Base-by-base conservation (phyloP, 2,888 invertebrate species). In the Melinopterus prodromus region DNA sequence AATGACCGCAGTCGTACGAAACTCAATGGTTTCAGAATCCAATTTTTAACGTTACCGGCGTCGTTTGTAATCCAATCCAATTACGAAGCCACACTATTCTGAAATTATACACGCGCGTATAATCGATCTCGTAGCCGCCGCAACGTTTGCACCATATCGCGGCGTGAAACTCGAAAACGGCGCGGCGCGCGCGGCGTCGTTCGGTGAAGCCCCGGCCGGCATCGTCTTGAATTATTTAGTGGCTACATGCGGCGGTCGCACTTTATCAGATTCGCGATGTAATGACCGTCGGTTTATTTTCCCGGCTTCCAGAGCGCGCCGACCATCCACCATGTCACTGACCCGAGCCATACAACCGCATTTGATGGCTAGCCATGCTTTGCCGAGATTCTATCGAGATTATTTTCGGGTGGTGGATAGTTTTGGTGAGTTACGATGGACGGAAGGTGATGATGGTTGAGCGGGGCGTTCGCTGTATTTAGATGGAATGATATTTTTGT, bases 221-320 rank as follows among this genome's bases (percentile, higher is more conserved):
- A 12, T 12, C 53, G 53, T 53, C 53, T 53, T 53, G 53, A 53
- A 53, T 53, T 53, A 53, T 53, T 53, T 53, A 53, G 53, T 53
- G 53, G 53, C 53, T 6, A 53, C 53, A 53, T 53, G 53, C 53
- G 53, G 53, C 12, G 53, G 53, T 2, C 53, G 53, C 53, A 53
- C 53, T 53, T 53, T 53, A 53, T 53, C 53, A 53, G 53, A 53
- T 53, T 53, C 53, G 53, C 53, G 53, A 53, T 53, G 53, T 53
- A 53, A 53, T 53, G 53, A 53, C 53, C 53, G 12, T 12, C 53
- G 53, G 53, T 53, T 53, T 53, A 53, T 53, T 53, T 53, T 53
- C 9, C 53, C 53, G 53, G 53, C 53, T 53, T 53, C 53, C 7
- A 12, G 9, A 12, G 53, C 53, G 5, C 53, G 53, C 53, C 5